These are phyloP conservation scores for Hypomesus transpacificus DNA, from an alignment of 2,113 vertebrate genomes.

Conservation along the genomic window DNA sequence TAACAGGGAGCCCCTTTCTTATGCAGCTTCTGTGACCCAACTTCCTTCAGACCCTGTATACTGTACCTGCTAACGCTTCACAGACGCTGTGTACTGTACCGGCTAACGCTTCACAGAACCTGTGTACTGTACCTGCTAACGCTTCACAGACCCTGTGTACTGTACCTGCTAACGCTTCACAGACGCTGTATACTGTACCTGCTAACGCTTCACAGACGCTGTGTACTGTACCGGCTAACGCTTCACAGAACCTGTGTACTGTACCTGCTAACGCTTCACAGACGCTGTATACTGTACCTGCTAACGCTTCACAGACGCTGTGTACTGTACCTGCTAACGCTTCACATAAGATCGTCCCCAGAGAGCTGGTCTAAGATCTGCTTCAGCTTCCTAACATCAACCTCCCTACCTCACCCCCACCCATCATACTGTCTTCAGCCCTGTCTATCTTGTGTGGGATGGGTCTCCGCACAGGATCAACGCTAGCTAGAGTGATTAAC, in stretches of 20 bases:
- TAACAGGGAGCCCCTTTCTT: constrained; percentile 46
- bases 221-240: neutral
- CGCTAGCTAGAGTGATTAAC: no score
- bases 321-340: neutral
- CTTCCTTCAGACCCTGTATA: constrained; percentile 20
- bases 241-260: neutral
- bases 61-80: neutral
- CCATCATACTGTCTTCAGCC: no score
- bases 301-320: neutral
- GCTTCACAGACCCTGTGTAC: neutral
- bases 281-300: neutral
- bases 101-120: neutral
- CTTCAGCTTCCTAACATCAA: no score
- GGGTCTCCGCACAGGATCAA: no score
- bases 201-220: neutral
- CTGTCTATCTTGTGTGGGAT: no score
- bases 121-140: neutral
- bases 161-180: neutral
- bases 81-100: neutral
- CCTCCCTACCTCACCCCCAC: no score
- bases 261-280: neutral
- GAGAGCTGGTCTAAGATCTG: no score
- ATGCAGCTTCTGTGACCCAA: constrained; percentile 59
- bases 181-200: neutral
- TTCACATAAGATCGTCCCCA: no score